Conservation (phyloP, 2,888 invertebrate species). For the Panopea generosa region DNA sequence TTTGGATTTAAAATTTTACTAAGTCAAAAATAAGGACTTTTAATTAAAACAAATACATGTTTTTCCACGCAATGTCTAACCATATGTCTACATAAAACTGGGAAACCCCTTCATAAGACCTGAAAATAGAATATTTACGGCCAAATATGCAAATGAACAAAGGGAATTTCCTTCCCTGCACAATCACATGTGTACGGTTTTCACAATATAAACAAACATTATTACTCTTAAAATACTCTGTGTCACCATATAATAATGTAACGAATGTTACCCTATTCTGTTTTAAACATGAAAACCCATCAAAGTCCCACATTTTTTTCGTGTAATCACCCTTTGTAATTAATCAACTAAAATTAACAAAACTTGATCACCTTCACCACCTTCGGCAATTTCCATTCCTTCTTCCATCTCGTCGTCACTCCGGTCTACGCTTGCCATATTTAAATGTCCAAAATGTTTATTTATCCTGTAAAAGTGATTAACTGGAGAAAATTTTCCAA, state of each 20-base stretch:
- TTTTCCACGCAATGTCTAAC: not conserved
- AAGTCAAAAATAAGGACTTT: not conserved
- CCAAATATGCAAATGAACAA: conserved; percentile 77
- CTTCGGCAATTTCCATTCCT: conserved; percentile 77
- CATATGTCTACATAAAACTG: conserved; percentile 9
- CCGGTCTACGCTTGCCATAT: conserved; percentile 57
- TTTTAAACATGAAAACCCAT: too few species aligned
- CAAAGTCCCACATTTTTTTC: too few species aligned
- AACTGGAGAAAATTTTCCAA: not conserved
- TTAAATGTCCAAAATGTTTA: not conserved
- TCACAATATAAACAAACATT: conserved; percentile 4
- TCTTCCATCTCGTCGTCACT: conserved; percentile 75
- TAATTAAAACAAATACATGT: not conserved
- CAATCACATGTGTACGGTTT: conserved; percentile 25
- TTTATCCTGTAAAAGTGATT: not conserved
- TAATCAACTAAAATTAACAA: conserved; percentile 39
- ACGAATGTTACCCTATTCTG: not conserved
- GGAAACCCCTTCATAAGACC: conserved; percentile 45
- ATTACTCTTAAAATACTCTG: not conserved
- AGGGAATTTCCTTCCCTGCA: conserved; percentile 59
- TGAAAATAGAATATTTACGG: conserved; percentile 58
- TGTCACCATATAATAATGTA: not conserved
- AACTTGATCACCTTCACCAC: conserved; percentile 67
- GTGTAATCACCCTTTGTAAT: conserved; percentile 7
- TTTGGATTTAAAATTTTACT: conserved; percentile 10